phyloP scores from a whole-genome alignment of 1,140 invertebrate genomes.

The Zaprionus capensis region DNA sequence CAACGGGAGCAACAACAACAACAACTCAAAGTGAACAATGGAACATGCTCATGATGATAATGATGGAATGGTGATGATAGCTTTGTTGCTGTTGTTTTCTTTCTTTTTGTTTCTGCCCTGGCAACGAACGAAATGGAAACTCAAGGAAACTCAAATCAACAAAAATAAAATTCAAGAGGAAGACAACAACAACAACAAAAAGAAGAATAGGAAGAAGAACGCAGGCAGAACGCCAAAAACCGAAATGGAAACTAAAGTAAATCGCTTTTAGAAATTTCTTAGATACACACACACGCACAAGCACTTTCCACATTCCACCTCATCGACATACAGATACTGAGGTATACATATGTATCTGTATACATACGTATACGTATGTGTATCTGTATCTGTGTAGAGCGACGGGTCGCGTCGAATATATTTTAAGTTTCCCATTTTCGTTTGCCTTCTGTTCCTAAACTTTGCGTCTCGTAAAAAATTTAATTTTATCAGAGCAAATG shows the following conservation, averaged over 20 bases:
- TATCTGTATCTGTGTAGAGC: neutral
- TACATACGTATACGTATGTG: neutral
- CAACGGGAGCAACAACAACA: constrained; percentile 29
- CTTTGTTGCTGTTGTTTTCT: constrained; percentile 29
- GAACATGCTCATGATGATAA: constrained; percentile 58
- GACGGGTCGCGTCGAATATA: constrained; percentile 48
- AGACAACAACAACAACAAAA: constrained; percentile 31
- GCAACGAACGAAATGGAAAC: constrained; percentile 62
- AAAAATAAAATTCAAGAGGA: constrained; percentile 59
- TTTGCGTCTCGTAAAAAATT: constrained; percentile 52
- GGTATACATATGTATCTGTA: constrained; percentile 1
- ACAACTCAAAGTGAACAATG: constrained; percentile 42
- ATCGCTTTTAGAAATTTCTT: constrained; percentile 69
- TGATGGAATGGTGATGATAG: constrained; percentile 63
- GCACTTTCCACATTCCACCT: constrained; percentile 20
- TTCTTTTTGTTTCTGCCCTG: constrained; percentile 21
- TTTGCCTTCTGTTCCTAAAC: constrained; percentile 18
- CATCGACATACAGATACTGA: constrained; percentile 21
- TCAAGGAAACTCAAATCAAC: constrained; percentile 55
- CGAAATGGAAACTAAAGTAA: constrained; percentile 70
- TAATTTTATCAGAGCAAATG: constrained; percentile 66
- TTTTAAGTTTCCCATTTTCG: constrained; percentile 66
- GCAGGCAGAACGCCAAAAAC: constrained; percentile 56
- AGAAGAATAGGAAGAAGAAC: constrained; percentile 9
- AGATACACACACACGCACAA: constrained; percentile 49